Evolutionary conservation across 2,113 vertebrate species (phyloP), one percentile per base, ranked within the genome.

Genomic region (Indicator maculatus): DNA sequence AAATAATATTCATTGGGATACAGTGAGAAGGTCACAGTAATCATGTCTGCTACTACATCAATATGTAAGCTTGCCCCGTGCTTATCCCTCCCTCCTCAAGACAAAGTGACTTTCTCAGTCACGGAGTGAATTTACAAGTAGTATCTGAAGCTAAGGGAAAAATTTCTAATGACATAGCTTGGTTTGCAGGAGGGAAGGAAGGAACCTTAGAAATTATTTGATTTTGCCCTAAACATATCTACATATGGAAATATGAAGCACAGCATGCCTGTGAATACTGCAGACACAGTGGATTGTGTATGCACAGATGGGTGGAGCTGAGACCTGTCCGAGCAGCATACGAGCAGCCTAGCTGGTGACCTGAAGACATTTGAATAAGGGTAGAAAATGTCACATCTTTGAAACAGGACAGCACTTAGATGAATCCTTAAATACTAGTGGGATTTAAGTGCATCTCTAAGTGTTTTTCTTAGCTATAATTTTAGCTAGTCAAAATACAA

Each of bases 1-100:
- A 72, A 86, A 69, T 19, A 93, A 10, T 86, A 88, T 69, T 94
- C 95, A n/a, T 83, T 93, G 85, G 86, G 39, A 83, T 86, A 50
- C 7, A 11, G 33, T 23, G 56, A 92, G 80, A 90, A 97, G 91
- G 95, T 96, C 96, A 88, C 64, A 91, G 76, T 94, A 93, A 92
- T 96, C 80, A 36, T 70, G 67, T 87, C 82, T 94, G 78, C 94
- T 95, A 61, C 89, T 80, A 45, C 45, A 39, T 26, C 16, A 47
- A 52, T 76, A 58, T 21, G 36, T 85, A 66, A 91, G 67, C 60
- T 82, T 85, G 81, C 50, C 79, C 64, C 67, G 58, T 91, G 91
- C 79, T 91, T 93, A 59, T 75, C 70, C 73, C 30, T 64, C 28
- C 41, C 91, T 80, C 93, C 80, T 90, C 23, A 90, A 87, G 95